Conservation (phyloP, 2,797 vertebrate genomes). For the Apogon hyalosoma region DNA sequence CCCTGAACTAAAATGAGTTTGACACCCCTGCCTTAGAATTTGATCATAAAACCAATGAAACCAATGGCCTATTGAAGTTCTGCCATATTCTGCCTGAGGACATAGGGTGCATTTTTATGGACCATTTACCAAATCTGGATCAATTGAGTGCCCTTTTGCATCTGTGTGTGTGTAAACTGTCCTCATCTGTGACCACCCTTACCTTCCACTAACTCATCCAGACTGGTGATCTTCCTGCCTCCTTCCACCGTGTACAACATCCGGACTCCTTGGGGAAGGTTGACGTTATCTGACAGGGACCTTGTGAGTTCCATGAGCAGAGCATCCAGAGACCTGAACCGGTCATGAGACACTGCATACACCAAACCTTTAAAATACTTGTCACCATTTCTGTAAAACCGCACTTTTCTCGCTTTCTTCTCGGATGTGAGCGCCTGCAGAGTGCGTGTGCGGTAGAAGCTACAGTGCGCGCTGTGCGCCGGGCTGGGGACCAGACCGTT, state of each 20-base stretch:
- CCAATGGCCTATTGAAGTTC: conserved; percentile 23
- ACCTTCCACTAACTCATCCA: conserved; percentile 95
- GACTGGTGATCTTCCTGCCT: conserved; percentile 88
- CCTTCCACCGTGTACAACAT: conserved; percentile 92
- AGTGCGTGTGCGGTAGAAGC: conserved; percentile 96
- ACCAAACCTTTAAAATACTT: conserved; percentile 96
- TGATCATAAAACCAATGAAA: no score
- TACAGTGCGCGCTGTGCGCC: conserved; percentile 97
- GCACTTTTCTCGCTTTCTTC: conserved; percentile 94
- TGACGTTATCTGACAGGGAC: conserved; percentile 95
- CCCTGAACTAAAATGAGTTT: no score
- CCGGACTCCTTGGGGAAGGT: conserved; percentile 95
- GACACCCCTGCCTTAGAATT: no score
- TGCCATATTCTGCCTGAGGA: conserved; percentile 12
- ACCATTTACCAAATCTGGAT: conserved; percentile 21
- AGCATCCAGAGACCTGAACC: conserved; percentile 95
- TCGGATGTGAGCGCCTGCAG: conserved; percentile 96
- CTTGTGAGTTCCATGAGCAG: conserved; percentile 95
- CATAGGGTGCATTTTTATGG: background rate
- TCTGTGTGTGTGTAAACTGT: background rate
- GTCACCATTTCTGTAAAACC: conserved; percentile 98
- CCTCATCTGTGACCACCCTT: conserved; percentile 60
- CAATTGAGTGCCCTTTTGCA: conserved; percentile 21
- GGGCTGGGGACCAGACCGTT: conserved; percentile 93
- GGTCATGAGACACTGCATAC: conserved; percentile 93